These are phyloP conservation scores for Tenthredo distinguenda DNA, from an alignment of 2,888 invertebrate species.

Conservation along the genomic window DNA sequence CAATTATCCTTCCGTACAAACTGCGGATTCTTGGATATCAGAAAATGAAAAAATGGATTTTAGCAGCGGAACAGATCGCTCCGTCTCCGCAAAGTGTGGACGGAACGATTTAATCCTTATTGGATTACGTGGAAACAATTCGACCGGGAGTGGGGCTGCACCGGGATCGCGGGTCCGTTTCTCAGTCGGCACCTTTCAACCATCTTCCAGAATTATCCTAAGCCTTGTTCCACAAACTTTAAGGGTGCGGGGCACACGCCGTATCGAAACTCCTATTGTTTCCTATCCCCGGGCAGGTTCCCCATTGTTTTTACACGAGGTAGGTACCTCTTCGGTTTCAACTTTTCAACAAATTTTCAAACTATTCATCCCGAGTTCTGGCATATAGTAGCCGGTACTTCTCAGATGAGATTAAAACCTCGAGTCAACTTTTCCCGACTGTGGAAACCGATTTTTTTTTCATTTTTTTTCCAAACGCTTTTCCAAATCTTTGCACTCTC, in stretches of 20 bases:
- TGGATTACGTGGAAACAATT: conserved; percentile 13
- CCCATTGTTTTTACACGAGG: conserved; percentile 28
- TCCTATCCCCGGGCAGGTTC: conserved; percentile 8
- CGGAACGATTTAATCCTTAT: conserved; percentile 1
- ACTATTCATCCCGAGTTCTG: conserved; percentile 55
- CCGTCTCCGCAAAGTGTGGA: neutral
- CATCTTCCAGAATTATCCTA: conserved; percentile 74
- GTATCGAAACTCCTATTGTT: conserved; percentile 33
- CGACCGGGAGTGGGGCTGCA: neutral
- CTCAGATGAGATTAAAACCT: neutral
- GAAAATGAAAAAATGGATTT: neutral
- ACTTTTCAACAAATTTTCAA: conserved; percentile 57
- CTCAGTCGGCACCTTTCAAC: conserved; percentile 67
- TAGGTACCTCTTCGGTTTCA: neutral
- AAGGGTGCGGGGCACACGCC: conserved; percentile 29
- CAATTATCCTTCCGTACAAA: too few species aligned
- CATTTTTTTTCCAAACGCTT: neutral
- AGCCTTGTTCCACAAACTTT: conserved; percentile 57
- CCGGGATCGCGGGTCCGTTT: too few species aligned
- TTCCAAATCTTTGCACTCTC: neutral
- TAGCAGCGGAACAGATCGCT: neutral
- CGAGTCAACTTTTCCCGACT: neutral
- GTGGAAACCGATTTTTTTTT: neutral
- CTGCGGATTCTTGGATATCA: too few species aligned
- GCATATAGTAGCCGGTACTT: neutral